Percentiles rank a stretch among this genome's conserved stretches.
These are phyloP conservation scores for Manis crassicaudata DNA, from an alignment of 2,797 vertebrate species.

Conservation along the genomic window DNA sequence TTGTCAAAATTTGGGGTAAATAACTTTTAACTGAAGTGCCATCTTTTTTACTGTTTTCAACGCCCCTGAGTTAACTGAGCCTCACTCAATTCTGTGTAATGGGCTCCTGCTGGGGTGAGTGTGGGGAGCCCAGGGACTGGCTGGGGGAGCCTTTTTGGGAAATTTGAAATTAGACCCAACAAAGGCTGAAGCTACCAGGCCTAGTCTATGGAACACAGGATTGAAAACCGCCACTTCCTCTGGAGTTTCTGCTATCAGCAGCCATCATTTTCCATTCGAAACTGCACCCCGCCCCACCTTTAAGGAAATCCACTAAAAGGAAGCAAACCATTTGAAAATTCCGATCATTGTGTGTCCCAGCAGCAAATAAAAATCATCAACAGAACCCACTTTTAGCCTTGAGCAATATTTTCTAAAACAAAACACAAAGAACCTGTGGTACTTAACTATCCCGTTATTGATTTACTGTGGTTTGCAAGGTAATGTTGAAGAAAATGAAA, in stretches of 20 bases:
- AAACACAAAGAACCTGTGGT: conserved; percentile 52
- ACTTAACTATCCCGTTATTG: conserved; percentile 71
- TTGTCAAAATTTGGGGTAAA: neutral
- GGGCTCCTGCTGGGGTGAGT: neutral
- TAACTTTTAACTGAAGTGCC: neutral
- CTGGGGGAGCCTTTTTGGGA: neutral
- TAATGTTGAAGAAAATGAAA: conserved; percentile 66
- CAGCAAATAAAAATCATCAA: conserved; percentile 62
- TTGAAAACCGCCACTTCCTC: neutral
- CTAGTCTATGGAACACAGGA: neutral
- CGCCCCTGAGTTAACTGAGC: neutral
- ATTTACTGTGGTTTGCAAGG: conserved; percentile 74
- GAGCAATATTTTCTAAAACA: conserved; percentile 59
- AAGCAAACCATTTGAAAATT: conserved; percentile 42
- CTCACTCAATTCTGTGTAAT: neutral
- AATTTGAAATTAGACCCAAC: neutral
- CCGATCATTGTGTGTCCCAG: conserved; percentile 2
- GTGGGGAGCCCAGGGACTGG: neutral
- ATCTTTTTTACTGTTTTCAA: neutral
- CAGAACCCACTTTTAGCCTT: conserved; percentile 50
- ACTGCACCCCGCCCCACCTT: neutral
- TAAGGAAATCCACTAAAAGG: neutral
- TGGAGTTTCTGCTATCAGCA: neutral
- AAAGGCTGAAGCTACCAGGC: neutral
- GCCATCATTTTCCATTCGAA: conserved; percentile 26